Conservation (phyloP, 2,888 invertebrate genomes). For the Phania funesta region DNA sequence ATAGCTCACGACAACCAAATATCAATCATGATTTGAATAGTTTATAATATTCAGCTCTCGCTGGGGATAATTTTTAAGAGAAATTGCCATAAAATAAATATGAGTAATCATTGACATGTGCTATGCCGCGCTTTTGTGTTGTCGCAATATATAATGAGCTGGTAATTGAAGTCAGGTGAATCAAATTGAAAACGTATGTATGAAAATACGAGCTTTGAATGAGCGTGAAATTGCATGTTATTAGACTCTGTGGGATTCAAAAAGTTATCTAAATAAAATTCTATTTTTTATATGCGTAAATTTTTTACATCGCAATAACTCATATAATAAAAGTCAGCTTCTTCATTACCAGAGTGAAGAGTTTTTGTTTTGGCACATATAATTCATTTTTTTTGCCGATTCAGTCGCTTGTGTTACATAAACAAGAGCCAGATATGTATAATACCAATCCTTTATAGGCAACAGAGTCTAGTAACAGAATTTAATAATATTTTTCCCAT, state of each 20-base stretch:
- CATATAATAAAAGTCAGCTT: too few species aligned
- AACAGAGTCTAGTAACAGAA: too few species aligned
- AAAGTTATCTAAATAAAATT: too few species aligned
- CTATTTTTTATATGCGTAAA: too few species aligned
- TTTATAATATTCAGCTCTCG: conserved; percentile 76
- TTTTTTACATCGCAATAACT: too few species aligned
- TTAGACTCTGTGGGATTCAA: conserved; percentile 76
- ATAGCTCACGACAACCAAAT: conserved; percentile 76
- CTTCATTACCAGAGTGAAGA: too few species aligned
- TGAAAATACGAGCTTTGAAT: conserved; percentile 70
- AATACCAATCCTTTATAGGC: too few species aligned
- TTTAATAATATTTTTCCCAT: too few species aligned
- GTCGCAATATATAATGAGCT: conserved; percentile 76
- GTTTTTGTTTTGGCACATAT: too few species aligned
- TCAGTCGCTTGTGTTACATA: too few species aligned
- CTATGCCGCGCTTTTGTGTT: conserved; percentile 74
- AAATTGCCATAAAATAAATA: conserved; percentile 78
- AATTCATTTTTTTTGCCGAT: too few species aligned
- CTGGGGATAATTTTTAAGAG: conserved; percentile 73
- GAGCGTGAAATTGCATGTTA: conserved; percentile 77
- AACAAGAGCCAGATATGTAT: too few species aligned
- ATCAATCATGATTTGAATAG: conserved; percentile 77
- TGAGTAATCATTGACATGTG: conserved; percentile 78
- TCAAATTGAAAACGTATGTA: conserved; percentile 79
- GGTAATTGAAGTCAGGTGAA: conserved; percentile 77